Evolutionary conservation across 2,113 vertebrate species (phyloP), one percentile per base, ranked within the genome.

Genomic region (Alexandromys fortis): DNA sequence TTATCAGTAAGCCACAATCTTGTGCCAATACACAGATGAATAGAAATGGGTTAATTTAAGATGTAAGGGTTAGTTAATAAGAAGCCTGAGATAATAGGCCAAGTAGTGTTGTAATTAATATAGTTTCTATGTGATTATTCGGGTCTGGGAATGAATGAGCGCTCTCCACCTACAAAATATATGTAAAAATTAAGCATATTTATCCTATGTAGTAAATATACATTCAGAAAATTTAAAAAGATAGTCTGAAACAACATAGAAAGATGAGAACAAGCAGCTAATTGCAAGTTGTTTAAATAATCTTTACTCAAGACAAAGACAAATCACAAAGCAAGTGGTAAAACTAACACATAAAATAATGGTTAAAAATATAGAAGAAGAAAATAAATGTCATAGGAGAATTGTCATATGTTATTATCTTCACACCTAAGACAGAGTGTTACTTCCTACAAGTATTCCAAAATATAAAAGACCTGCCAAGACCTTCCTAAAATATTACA

Each of bases 341-440:
- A 86, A 81, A 68, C 33, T 86, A n/a, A 65, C 47, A 85, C 16
- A 11, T 67, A 90, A 63, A 77, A 72, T 65, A 67, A 83, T 58
- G 47, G 58, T 49, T 33, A 86, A 86, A 73, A 28, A 7, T 4
- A 92, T 63, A 21, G 11, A 63, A 75, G 26, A 72, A 75, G 26
- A 72, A 28, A 38, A 11, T 30, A 75, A 91, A 93, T 21, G 33
- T 61, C 79, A 87, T n/a, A 86, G 45, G 42, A 76, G 55, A 63
- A 90, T 2, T 38, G n/a, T 89, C 58, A 52, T 65, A 52, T 65
- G 65, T 65, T 87, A 91, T 33, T 77, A 77, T 63, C 14, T 61
- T 93, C 63, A 90, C 61, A 86, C 77, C 75, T 79, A 92, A 94
- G 67, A 22, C 19, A 91, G 52, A 91, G 30, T 72, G 47, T 75